Percentiles rank a stretch among this genome's conserved stretches.
phyloP scores from a whole-genome alignment of 2,888 invertebrate genomes.

The Agrotis clavis region DNA sequence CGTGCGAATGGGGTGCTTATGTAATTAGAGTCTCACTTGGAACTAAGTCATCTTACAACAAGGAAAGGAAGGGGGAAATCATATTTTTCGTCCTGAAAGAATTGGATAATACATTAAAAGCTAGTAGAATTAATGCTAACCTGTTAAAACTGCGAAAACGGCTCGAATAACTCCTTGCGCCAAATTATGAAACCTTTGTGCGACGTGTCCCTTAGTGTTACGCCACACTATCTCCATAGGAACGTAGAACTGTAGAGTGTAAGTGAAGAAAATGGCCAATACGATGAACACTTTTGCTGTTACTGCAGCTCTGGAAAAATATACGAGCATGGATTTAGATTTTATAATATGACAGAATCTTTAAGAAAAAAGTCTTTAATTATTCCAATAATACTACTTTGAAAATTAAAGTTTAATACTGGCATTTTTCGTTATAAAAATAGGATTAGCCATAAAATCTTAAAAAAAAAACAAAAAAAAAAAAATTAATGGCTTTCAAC shows the following conservation, averaged over 20 bases:
- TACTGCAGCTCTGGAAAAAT: slow-evolving; percentile 92
- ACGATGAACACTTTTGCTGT: slow-evolving; percentile 96
- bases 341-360: neutral
- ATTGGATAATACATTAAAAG: neutral
- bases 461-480: neutral
- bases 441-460: neutral
- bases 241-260: slow-evolving; percentile 98
- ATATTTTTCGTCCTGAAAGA: too few relatives aligned
- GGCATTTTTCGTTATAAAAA: neutral
- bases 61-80: too few relatives aligned
- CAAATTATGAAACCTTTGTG: slow-evolving; percentile 80
- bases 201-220: slow-evolving; percentile 89
- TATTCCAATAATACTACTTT: too few relatives aligned
- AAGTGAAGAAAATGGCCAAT: slow-evolving; percentile 97
- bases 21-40: too few relatives aligned
- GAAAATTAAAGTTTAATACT: neutral
- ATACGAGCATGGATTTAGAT: neutral
- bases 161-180: slow-evolving; percentile 84
- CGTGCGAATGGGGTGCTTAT: too few relatives aligned
- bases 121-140: slow-evolving; percentile 68
- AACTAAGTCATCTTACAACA: too few relatives aligned
- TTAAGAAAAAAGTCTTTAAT: neutral
- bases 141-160: slow-evolving; percentile 84
- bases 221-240: slow-evolving; percentile 98
- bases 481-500: neutral